A percentile compares a stretch with the other conserved stretches of the same genome.
Evolutionary conservation across 2,797 vertebrate species (phyloP).

Genomic region (Siniperca undulata): DNA sequence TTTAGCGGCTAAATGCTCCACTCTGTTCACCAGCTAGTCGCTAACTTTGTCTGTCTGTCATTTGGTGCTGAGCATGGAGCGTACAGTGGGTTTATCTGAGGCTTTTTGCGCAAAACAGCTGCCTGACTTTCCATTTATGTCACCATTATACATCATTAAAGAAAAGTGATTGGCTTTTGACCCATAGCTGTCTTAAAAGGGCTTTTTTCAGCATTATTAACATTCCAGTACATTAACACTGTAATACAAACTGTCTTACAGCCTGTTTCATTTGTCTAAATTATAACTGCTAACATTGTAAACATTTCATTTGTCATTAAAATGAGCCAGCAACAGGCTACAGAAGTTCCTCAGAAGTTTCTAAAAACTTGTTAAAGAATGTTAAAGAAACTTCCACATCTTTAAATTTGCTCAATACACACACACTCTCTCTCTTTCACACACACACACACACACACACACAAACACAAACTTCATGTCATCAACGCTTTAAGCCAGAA

Average conservation of each 20-base stretch:
- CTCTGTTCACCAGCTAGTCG: not conserved
- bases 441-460: not conserved
- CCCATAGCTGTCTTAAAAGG: not conserved
- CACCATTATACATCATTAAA: not conserved
- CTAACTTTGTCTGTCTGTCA: not conserved
- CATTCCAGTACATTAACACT: constrained; percentile 9
- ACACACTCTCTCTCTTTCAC: not conserved
- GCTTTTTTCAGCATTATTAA: not conserved
- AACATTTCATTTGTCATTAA: constrained; percentile 6
- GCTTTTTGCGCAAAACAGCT: no score
- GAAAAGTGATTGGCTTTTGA: not conserved
- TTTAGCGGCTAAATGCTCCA: no score
- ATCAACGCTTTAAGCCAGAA: constrained; percentile 10
- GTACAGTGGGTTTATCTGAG: not conserved
- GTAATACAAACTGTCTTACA: not conserved
- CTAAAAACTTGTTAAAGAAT: not conserved
- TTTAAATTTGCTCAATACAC: not conserved
- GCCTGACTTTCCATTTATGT: constrained; percentile 6
- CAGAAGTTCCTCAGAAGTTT: not conserved
- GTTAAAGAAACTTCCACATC: not conserved
- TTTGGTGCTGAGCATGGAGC: not conserved
- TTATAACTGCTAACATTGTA: not conserved
- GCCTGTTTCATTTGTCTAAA: not conserved
- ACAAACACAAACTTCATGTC: constrained; percentile 11
- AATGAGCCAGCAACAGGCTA: not conserved